phyloP scores from a whole-genome alignment of 1,140 invertebrate species.

The Apis florea region DNA sequence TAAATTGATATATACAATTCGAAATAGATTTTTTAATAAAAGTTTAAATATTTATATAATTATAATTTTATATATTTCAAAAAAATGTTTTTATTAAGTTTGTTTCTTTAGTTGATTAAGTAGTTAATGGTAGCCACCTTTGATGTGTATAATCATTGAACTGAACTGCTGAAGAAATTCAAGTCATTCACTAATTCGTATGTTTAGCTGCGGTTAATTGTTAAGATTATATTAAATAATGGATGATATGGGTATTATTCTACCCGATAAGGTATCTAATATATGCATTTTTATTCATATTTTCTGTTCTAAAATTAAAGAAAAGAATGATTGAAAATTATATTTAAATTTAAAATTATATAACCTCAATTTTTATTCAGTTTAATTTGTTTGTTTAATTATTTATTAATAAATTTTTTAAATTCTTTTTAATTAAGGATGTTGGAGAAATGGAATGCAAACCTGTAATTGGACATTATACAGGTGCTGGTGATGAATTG shows the following conservation, averaged over 20 bases:
- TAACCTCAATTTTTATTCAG: conserved; percentile 30
- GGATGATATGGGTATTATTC: conserved; percentile 86
- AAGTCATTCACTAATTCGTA: conserved; percentile 52
- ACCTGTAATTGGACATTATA: conserved; percentile 79
- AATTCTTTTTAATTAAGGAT: conserved; percentile 75
- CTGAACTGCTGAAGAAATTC: conserved; percentile 45
- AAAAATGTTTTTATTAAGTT: neutral
- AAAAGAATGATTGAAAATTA: neutral
- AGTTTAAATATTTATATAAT: too few species aligned
- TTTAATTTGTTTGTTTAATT: conserved; percentile 1
- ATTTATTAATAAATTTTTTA: neutral
- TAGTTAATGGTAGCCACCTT: conserved; percentile 34
- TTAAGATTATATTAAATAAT: conserved; percentile 71
- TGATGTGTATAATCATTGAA: conserved; percentile 6
- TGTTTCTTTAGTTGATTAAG: conserved; percentile 1
- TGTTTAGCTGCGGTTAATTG: conserved; percentile 4
- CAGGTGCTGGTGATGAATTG: conserved; percentile 85
- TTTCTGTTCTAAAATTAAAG: neutral
- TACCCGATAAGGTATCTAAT: conserved; percentile 84
- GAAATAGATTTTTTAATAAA: neutral
- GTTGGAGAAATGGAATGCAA: conserved; percentile 83
- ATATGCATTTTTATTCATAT: conserved; percentile 54
- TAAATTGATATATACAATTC: neutral
- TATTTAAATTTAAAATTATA: neutral
- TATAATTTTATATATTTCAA: neutral